Evolutionary conservation across 2,797 vertebrate genomes (phyloP).

Genomic region (Microtus obscurus): DNA sequence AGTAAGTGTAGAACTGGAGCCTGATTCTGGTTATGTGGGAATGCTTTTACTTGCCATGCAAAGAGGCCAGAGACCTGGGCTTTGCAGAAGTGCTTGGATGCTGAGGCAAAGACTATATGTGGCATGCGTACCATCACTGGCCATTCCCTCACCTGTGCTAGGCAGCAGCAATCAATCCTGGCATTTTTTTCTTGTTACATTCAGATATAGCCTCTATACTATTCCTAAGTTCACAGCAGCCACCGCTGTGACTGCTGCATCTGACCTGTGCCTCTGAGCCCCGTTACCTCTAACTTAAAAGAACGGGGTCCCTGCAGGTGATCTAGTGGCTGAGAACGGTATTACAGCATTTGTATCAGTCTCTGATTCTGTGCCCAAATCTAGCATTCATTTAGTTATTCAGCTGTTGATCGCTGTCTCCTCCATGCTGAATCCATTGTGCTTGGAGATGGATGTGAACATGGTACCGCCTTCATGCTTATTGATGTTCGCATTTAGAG

Average conservation of each 20-base stretch:
- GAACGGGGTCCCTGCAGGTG: neutral
- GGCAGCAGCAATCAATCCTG: neutral
- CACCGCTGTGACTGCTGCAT: neutral
- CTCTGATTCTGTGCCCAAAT: neutral
- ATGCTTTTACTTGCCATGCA: slow-evolving; percentile 14
- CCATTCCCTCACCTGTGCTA: neutral
- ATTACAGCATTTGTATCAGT: neutral
- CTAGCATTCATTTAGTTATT: slow-evolving; percentile 1
- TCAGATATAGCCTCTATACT: neutral
- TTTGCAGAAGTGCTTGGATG: neutral
- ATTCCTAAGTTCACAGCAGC: neutral
- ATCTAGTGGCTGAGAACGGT: neutral
- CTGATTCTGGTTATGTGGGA: slow-evolving; percentile 33
- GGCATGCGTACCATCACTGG: neutral
- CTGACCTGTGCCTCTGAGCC: neutral
- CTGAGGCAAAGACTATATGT: neutral
- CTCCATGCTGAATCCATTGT: neutral
- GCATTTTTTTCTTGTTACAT: slow-evolving; percentile 6
- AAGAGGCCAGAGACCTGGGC: neutral
- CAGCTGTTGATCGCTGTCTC: neutral
- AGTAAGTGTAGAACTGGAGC: neutral
- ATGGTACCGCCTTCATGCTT: neutral
- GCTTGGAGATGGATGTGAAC: neutral
- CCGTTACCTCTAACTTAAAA: neutral
- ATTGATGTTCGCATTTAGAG: neutral